phyloP scores from a whole-genome alignment of 1,140 invertebrate species.

The Lepidurus apus region DNA sequence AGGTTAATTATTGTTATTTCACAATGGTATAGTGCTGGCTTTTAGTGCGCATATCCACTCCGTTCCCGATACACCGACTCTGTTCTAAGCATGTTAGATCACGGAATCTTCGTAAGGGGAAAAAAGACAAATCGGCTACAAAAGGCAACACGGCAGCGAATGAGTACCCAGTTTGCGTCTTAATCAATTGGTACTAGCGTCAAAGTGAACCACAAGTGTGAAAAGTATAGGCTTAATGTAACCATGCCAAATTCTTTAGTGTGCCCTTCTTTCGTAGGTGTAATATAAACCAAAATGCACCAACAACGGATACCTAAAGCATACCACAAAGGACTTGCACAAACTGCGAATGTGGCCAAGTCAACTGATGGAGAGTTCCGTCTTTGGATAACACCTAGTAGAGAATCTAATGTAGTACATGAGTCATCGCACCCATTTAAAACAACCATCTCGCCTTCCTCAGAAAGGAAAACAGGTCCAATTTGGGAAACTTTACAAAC shows the following conservation, averaged over 20 bases:
- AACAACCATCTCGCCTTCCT: neutral
- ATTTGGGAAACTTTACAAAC: neutral
- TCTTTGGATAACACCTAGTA: too few species aligned
- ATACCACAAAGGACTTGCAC: too few species aligned
- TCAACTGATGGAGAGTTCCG: too few species aligned
- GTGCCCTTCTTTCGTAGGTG: too few species aligned
- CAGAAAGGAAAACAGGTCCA: neutral
- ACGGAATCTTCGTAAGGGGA: neutral
- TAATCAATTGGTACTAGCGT: neutral
- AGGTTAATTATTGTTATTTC: neutral
- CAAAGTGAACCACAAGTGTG: neutral
- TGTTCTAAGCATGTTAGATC: neutral
- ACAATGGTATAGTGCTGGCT: neutral
- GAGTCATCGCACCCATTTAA: neutral
- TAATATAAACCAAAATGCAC: too few species aligned
- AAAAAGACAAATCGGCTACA: neutral
- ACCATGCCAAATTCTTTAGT: too few species aligned
- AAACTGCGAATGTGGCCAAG: too few species aligned
- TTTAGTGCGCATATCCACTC: neutral
- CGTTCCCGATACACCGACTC: neutral
- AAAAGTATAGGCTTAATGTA: too few species aligned
- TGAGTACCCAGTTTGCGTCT: neutral
- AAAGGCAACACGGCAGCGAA: neutral
- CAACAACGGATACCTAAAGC: too few species aligned
- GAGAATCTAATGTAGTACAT: neutral